Evolutionary conservation across 2,888 invertebrate genomes (phyloP), one percentile per base, ranked within the genome.

Genomic region (Macropis europaea): DNA sequence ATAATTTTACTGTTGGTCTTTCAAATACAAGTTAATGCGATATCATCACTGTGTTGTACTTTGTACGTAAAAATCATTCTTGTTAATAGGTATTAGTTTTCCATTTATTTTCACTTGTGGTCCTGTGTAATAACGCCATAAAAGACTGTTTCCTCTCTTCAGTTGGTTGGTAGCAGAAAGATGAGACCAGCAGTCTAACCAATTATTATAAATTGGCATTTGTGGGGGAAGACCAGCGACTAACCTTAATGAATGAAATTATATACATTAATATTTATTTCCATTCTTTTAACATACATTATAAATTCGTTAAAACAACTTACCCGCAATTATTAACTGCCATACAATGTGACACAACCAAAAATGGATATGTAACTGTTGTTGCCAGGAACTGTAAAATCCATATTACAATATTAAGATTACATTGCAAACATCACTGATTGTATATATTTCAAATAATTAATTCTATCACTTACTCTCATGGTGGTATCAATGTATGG

Each of bases 271-370:
- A 45, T 30, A 15, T 28, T 7, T 6, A 19, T 6, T 28, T 42
- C 9, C 26, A 15, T 17, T 17, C 0, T 7, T 7, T 13, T 40
- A n/a, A 22, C 54, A 17, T 1, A 2, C 3, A 22, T 36, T 28
- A 11, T n/a, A 68, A 59, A 57, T 22, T 15, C 11, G 13, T 50
- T 7, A 62, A 22, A 40, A 30, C 0, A 53, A 48, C 90, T 88
- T 87, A 93, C 92, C 94, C 94, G 13, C 94, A 95, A 69, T 96
- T 94, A 69, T 94, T 95, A 7, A 98, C 95, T 67, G 95, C 93
- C 96, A 98, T 97, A 84, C 97, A 96, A 66, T 96, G 96, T 9
- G 97, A 95, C 0, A 98, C 97, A 67, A 99, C 95, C 88, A 95
- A 94, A 88, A 98, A 94, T 17, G 98, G 98, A 90, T 99, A 99